Evolutionary conservation across 2,888 invertebrate genomes (phyloP).

Genomic region (Torymus tubicola): DNA sequence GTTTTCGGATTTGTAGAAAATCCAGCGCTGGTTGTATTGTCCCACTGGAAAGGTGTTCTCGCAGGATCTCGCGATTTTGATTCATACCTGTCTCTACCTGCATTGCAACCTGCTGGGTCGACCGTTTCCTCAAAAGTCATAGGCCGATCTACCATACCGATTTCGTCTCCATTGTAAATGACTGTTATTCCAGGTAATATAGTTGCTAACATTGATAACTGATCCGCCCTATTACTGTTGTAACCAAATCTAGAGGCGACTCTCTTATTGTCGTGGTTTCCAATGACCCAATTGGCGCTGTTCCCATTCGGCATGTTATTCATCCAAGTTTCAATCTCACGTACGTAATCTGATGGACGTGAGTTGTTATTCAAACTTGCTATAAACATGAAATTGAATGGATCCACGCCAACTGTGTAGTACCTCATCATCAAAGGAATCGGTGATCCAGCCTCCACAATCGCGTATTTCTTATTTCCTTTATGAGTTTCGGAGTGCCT

Average conservation of each 20-base stretch:
- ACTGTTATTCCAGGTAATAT: slow-evolving; percentile 82
- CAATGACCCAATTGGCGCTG: slow-evolving; percentile 84
- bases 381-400: slow-evolving; percentile 83
- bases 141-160: slow-evolving; percentile 86
- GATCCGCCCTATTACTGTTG: slow-evolving; percentile 77
- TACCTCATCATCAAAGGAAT: slow-evolving; percentile 78
- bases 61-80: slow-evolving; percentile 69
- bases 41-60: slow-evolving; percentile 78
- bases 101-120: slow-evolving; percentile 82
- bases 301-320: slow-evolving; percentile 78
- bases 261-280: slow-evolving; percentile 78
- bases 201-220: slow-evolving; percentile 80
- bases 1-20: slow-evolving; percentile 80
- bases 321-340: slow-evolving; percentile 79
- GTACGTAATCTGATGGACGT: slow-evolving; percentile 78
- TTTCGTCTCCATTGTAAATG: slow-evolving; percentile 89
- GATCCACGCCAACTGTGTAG: slow-evolving; percentile 64
- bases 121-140: slow-evolving; percentile 81
- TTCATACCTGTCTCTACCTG: slow-evolving; percentile 80
- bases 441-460: slow-evolving; percentile 81
- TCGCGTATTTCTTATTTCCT: slow-evolving; percentile 77
- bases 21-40: slow-evolving; percentile 72
- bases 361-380: slow-evolving; percentile 74
- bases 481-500: slow-evolving; percentile 77
- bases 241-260: slow-evolving; percentile 76